A percentile compares a stretch with the other conserved stretches of the same genome.
Conservation (phyloP, 2,888 invertebrate species). For the Rhimphoctona megacephalus region DNA sequence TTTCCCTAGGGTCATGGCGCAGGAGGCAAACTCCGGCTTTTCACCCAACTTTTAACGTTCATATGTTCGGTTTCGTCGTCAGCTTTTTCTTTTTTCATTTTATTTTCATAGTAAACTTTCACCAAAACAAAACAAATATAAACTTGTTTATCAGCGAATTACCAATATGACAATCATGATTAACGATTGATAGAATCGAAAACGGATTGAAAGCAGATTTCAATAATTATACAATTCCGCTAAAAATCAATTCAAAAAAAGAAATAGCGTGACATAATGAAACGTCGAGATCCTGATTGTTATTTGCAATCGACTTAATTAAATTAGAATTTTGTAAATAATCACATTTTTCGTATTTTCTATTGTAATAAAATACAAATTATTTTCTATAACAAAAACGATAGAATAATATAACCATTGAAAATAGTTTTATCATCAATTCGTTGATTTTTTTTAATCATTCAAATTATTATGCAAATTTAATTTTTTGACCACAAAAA, state of each 20-base stretch:
- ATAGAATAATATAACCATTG: too few species aligned
- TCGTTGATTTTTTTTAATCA: too few species aligned
- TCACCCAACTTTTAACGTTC: constrained; percentile 19
- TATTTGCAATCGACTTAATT: not conserved
- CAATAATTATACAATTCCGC: not conserved
- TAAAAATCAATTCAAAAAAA: not conserved
- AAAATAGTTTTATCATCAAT: too few species aligned
- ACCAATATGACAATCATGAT: not conserved
- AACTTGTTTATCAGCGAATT: not conserved
- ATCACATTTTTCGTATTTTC: not conserved
- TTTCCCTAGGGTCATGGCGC: constrained; percentile 54
- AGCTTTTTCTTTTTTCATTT: not conserved
- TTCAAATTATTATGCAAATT: not conserved
- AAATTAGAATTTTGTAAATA: not conserved
- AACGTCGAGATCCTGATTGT: not conserved
- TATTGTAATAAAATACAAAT: too few species aligned
- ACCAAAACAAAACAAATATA: not conserved
- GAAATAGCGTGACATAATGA: too few species aligned
- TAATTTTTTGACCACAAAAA: not conserved
- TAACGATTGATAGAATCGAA: not conserved
- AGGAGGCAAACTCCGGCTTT: constrained; percentile 32
- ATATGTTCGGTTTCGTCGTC: constrained; percentile 1
- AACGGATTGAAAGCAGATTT: not conserved
- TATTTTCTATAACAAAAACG: too few species aligned
- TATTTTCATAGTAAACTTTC: not conserved